phyloP scores from a whole-genome alignment of 1,140 invertebrate genomes.

The Tyrophagus putrescentiae region DNA sequence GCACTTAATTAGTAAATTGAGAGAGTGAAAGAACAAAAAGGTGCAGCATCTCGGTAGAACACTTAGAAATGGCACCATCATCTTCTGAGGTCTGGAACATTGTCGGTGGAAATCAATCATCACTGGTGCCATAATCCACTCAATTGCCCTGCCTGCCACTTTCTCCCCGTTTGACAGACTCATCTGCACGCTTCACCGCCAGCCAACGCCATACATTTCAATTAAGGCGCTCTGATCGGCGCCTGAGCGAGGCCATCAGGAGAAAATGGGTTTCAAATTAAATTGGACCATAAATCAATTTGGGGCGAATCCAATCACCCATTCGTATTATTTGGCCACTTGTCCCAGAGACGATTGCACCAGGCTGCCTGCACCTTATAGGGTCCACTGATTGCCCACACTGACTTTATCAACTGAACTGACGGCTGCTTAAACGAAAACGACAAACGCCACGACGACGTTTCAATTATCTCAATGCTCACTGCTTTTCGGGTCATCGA shows the following conservation, averaged over 20 bases:
- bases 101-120: conserved; percentile 8
- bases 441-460: too few relatives aligned
- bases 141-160: neutral
- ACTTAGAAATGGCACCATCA: neutral
- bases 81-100: neutral
- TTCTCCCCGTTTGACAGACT: neutral
- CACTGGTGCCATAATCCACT: neutral
- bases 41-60: neutral
- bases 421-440: neutral
- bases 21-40: too few relatives aligned
- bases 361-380: neutral
- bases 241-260: neutral
- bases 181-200: too few relatives aligned
- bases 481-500: too few relatives aligned
- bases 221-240: neutral
- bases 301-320: conserved; percentile 5
- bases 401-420: neutral
- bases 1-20: conserved; percentile 3
- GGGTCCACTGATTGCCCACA: neutral
- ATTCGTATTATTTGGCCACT: neutral
- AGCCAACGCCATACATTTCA: conserved; percentile 6
- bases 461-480: too few relatives aligned
- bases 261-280: conserved; percentile 6
- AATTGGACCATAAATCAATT: conserved; percentile 13
- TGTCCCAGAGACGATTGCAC: neutral